Conservation (phyloP, 2,113 vertebrate species). For the Pungitius pungitius region DNA sequence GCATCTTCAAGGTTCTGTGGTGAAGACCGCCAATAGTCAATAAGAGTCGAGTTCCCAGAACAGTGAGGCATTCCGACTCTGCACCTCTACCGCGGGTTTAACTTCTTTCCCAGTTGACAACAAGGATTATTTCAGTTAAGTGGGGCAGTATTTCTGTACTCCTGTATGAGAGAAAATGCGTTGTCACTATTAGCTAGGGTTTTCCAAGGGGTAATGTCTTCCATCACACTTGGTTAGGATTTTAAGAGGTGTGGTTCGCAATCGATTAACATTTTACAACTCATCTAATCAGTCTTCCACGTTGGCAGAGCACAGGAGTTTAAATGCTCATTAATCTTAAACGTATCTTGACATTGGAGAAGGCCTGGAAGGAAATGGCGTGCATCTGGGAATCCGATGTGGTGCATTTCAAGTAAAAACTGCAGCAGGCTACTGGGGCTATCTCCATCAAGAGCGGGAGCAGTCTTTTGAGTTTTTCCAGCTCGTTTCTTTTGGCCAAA, state of each 20-base stretch:
- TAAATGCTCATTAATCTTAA: constrained; percentile 28
- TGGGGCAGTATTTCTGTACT: not conserved
- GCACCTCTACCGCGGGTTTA: not conserved
- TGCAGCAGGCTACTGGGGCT: not conserved
- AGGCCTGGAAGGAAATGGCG: constrained; percentile 27
- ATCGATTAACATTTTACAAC: constrained; percentile 18
- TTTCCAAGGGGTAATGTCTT: not conserved
- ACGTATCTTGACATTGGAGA: constrained; percentile 26
- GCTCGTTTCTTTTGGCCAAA: not conserved
- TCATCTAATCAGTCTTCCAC: constrained; percentile 10
- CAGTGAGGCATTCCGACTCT: not conserved
- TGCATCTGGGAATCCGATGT: not conserved
- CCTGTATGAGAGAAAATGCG: not conserved
- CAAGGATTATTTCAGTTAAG: not conserved
- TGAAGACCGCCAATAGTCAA: constrained; percentile 2
- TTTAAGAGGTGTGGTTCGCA: not conserved
- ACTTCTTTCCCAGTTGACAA: not conserved
- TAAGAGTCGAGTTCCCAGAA: not conserved
- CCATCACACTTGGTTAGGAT: not conserved
- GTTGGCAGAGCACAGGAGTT: constrained; percentile 19
- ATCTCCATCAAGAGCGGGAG: constrained; percentile 24
- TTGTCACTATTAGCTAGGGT: not conserved
- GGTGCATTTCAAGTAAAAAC: constrained; percentile 11
- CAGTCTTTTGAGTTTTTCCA: constrained; percentile 21
- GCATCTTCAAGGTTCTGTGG: not conserved